These are phyloP conservation scores for Apodemia duryi DNA, from an alignment of 2,888 invertebrate species.

Conservation along the genomic window DNA sequence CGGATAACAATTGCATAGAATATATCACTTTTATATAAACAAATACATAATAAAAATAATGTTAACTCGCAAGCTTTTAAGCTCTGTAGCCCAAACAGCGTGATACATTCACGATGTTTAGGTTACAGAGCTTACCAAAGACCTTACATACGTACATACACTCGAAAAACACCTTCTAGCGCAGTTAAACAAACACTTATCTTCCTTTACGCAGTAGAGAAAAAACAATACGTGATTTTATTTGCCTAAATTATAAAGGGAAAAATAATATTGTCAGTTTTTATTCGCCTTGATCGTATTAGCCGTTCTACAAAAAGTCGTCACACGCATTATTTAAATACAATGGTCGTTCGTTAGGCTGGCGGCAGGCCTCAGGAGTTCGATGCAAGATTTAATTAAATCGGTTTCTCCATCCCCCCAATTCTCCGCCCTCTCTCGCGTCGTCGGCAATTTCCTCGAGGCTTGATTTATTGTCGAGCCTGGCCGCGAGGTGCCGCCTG, in stretches of 20 bases:
- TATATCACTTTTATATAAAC: no score
- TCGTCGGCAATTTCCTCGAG: conserved; percentile 73
- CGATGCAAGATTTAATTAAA: conserved; percentile 82
- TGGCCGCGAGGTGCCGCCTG: conserved; percentile 54
- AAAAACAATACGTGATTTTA: not conserved
- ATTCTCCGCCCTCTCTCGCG: conserved; percentile 33
- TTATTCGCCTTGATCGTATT: not conserved
- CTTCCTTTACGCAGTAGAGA: not conserved
- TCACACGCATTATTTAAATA: conserved; percentile 75
- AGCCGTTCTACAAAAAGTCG: conserved; percentile 58
- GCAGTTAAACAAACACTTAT: no score
- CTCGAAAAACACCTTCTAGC: no score
- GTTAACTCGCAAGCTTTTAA: no score
- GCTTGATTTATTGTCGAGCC: conserved; percentile 77
- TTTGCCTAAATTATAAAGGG: not conserved
- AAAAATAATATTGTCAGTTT: not conserved
- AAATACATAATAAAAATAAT: no score
- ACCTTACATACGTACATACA: no score
- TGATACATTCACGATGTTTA: no score
- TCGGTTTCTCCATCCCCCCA: conserved; percentile 48
- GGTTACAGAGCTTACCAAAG: no score
- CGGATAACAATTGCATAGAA: no score
- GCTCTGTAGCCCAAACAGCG: no score
- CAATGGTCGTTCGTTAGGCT: conserved; percentile 77
- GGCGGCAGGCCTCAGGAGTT: conserved; percentile 75